phyloP scores from a whole-genome alignment of 2,113 vertebrate species.

The western clawed frog (Xenopus tropicalis) region UCB_Xtro_10.0 CM004451.2:25973501-25974000 shows the following conservation, averaged over 20 bases:
- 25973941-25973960: no score
- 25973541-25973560: no score
- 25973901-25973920: no score
- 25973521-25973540: no score
- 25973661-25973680: neutral
- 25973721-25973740: neutral
- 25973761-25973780: constrained; percentile 27
- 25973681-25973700: neutral
- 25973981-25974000: no score
- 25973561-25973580: no score
- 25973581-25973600: constrained; percentile 91
- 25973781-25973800: constrained; percentile 15
- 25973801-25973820: neutral
- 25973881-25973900: no score
- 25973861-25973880: no score
- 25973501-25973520: no score
- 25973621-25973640: constrained; percentile 90
- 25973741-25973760: constrained; percentile 17
- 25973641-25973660: constrained; percentile 66
- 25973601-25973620: constrained; percentile 94
- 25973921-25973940: no score
- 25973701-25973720: neutral
- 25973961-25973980: no score
- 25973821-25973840: neutral
- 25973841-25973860: no score